Base-by-base conservation (phyloP, 2,113 vertebrate genomes). In the Tetrao urogallus region DNA sequence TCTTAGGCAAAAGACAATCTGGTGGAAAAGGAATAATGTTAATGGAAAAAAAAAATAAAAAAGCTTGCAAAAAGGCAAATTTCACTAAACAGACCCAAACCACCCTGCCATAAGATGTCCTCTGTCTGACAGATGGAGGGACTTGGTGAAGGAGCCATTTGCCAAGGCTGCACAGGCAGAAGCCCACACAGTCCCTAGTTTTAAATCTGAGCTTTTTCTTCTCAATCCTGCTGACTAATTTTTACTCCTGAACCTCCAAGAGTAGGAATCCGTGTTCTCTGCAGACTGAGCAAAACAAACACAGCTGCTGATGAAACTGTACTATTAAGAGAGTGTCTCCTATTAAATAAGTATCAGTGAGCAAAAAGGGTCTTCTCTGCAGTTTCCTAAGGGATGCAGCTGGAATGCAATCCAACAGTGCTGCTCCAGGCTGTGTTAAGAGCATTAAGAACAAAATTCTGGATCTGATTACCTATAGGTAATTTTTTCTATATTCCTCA, bases 1-100 rank as follows among this genome's bases (percentile, higher is more conserved):
- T 61, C 82, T 96, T 47, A 96, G 69, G 66, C 95, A 94, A 30
- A 78, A 93, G 56, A 81, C 6, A 1, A 94, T 54, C 97, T 97
- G 87, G 76, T 81, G 54, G 61, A 30, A 16, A 20, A 67, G 67
- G 15, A 70, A 34, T 7, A n/a, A 16, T 10, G 10, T 56, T 43
- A 63, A 43, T 24, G 24, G 6, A 8, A 8, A 38, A 13, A 18
- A 15, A 6, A 19, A n/a, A n/a, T n/a, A n/a, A 1, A 16, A 81
- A 18, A 22, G 22, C 3, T 57, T 36, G 5, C 52, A 54, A 54
- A 54, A 28, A 28, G 52, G 52, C 14, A 28, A 52, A 52, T 30
- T 40, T 56, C 25, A 6, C 34, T 18, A 43, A 38, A 8, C 30
- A 21, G 7, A 30, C 52, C 40, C 43, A 61, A 4, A 71, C 47